A percentile compares a stretch with the other conserved stretches of the same genome.
Evolutionary conservation across 2,888 invertebrate genomes (phyloP).

Genomic region (Gandaritis pyraliata): DNA sequence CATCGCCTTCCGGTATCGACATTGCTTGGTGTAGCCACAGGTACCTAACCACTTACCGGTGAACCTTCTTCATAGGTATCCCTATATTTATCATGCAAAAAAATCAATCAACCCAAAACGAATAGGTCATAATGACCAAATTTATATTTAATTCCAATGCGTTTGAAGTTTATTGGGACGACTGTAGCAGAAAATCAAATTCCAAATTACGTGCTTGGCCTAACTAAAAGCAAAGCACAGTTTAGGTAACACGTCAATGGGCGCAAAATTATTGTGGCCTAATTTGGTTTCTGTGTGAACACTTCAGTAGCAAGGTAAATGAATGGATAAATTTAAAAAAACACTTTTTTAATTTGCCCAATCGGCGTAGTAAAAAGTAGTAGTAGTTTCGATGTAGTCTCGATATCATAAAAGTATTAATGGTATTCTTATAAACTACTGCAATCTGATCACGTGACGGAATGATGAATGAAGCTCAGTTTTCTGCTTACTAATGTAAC

Average conservation of each 20-base stretch:
- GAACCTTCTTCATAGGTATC: no score
- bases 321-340: slow-evolving; percentile 2
- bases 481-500: no score
- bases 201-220: slow-evolving; percentile 37
- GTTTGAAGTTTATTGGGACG: slow-evolving; percentile 21
- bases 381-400: no score
- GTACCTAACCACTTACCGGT: no score
- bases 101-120: background rate
- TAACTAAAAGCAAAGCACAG: slow-evolving; percentile 38
- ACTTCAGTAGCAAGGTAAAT: slow-evolving; percentile 10
- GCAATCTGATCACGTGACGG: no score
- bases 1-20: background rate
- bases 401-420: no score
- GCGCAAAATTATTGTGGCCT: slow-evolving; percentile 38
- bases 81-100: no score
- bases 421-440: no score
- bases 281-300: slow-evolving; percentile 31
- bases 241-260: slow-evolving; percentile 37
- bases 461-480: no score
- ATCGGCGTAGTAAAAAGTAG: no score
- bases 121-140: background rate
- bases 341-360: no score
- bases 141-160: slow-evolving; percentile 4
- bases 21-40: no score
- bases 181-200: slow-evolving; percentile 32